Evolutionary conservation across 2,797 vertebrate species (phyloP).

Genomic region (Pygocentrus nattereri): DNA sequence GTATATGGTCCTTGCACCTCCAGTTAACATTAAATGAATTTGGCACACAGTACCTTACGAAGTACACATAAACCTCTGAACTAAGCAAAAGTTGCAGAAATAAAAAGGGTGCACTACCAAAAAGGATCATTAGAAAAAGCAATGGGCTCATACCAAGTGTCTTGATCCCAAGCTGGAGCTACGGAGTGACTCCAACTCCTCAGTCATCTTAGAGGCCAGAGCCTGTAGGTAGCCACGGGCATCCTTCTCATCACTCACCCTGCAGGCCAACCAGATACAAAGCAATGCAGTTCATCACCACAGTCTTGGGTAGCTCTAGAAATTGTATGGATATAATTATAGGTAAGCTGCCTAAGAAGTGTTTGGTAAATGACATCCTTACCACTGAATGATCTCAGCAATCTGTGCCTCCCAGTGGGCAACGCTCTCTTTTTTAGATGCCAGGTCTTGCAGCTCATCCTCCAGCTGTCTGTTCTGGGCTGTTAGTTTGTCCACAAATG

Average conservation of each 20-base stretch:
- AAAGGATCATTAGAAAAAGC: too few species aligned
- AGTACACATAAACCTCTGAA: neutral
- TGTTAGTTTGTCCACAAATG: slow-evolving; percentile 91
- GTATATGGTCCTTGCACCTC: neutral
- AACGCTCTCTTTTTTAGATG: slow-evolving; percentile 93
- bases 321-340: neutral
- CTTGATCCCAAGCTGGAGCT: slow-evolving; percentile 90
- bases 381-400: slow-evolving; percentile 98
- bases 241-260: slow-evolving; percentile 98
- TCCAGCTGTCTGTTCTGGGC: slow-evolving; percentile 93
- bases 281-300: neutral
- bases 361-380: slow-evolving; percentile 30
- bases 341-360: neutral
- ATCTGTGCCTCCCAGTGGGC: slow-evolving; percentile 99
- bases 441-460: slow-evolving; percentile 91
- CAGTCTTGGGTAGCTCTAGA: neutral
- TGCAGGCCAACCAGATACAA: slow-evolving; percentile 57
- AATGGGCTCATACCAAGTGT: slow-evolving; percentile 82
- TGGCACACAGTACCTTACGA: neutral
- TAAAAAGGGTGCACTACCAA: too few species aligned
- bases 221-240: slow-evolving; percentile 96
- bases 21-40: neutral
- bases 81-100: neutral
- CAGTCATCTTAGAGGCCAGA: slow-evolving; percentile 96
- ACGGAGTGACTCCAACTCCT: slow-evolving; percentile 91